Evolutionary conservation across 2,888 invertebrate genomes (phyloP).

Genomic region (Seira ritae): DNA sequence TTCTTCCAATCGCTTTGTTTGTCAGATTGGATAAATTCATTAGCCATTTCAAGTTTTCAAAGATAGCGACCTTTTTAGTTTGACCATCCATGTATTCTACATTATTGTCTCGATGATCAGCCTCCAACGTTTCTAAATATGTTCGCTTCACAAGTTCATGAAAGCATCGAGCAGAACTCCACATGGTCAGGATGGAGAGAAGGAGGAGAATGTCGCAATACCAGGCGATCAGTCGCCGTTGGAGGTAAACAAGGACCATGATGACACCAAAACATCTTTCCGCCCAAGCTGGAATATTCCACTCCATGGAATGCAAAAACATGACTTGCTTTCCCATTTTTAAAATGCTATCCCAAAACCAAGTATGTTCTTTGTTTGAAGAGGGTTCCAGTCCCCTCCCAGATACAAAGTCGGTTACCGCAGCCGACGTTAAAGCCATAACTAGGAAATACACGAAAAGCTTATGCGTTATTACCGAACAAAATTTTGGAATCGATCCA

Average conservation of each 20-base stretch:
- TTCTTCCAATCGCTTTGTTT: background rate
- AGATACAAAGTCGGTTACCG: background rate
- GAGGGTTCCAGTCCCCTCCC: background rate
- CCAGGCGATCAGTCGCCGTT: background rate
- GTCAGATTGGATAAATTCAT: background rate
- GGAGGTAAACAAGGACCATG: background rate
- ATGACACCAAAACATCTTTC: background rate
- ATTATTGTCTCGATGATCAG: too few relatives aligned
- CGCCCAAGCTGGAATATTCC: too few relatives aligned
- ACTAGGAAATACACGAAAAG: background rate
- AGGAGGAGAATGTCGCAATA: background rate
- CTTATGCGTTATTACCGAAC: too few relatives aligned
- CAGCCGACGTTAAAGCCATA: background rate
- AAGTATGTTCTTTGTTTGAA: background rate
- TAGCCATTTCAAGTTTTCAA: background rate
- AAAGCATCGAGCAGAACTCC: background rate
- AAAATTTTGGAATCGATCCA: background rate
- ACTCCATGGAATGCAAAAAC: background rate
- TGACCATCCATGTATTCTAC: too few relatives aligned
- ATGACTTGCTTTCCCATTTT: background rate
- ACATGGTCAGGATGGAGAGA: background rate
- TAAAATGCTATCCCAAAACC: background rate
- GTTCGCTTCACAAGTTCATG: background rate
- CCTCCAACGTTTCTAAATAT: too few relatives aligned
- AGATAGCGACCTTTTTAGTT: too few relatives aligned